A percentile compares a stretch with the other conserved stretches of the same genome.
phyloP scores from a whole-genome alignment of 2,113 vertebrate species.

The Chaetorhynchus papuensis region DNA sequence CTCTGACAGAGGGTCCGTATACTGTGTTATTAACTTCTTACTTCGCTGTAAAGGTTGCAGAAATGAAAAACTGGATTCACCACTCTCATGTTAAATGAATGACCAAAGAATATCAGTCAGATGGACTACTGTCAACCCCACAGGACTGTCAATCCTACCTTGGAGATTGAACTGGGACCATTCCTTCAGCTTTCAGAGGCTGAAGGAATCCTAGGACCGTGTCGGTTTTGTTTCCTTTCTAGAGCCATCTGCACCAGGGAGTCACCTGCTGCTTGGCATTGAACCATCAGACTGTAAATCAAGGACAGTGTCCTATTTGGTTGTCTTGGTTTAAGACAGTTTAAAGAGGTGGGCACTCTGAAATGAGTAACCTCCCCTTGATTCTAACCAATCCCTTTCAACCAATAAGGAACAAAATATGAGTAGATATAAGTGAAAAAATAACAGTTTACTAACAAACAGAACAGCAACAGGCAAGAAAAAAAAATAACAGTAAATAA shows the following conservation, averaged over 20 bases:
- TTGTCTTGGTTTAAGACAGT: too few relatives aligned
- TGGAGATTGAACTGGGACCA: not conserved
- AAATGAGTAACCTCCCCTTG: too few relatives aligned
- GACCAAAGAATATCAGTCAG: not conserved
- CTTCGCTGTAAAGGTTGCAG: not conserved
- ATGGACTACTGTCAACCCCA: not conserved
- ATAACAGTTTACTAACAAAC: too few relatives aligned
- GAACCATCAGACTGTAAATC: not conserved
- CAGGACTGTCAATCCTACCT: not conserved
- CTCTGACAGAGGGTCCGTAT: not conserved
- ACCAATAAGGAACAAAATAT: too few relatives aligned
- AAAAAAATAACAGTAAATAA: too few relatives aligned
- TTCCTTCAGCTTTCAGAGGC: not conserved
- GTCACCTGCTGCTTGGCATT: not conserved
- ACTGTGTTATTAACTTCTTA: not conserved
- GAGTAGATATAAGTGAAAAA: too few relatives aligned
- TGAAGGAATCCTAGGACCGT: not conserved
- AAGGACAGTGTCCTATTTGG: not conserved
- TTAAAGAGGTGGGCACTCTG: too few relatives aligned
- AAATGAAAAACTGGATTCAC: not conserved
- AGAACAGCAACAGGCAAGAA: too few relatives aligned
- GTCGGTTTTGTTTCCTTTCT: not conserved
- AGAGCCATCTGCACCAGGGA: not conserved
- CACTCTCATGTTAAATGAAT: not conserved
- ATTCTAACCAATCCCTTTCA: too few relatives aligned